phyloP scores from a whole-genome alignment of 2,888 invertebrate genomes.

The Callyntrura sp. region DNA sequence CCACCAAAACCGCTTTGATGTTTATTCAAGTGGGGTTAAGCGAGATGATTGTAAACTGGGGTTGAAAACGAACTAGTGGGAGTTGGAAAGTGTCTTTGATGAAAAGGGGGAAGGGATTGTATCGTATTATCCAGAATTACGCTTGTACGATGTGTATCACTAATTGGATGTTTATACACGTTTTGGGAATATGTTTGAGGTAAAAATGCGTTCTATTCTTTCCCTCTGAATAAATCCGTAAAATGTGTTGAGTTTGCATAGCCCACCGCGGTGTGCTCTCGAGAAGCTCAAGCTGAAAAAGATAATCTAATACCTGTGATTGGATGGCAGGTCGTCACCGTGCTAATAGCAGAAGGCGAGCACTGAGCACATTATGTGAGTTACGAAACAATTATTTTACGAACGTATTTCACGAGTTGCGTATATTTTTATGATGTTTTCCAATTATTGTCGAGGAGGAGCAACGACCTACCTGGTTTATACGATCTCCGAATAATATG shows the following conservation, averaged over 20 bases:
- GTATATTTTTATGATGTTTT: no score
- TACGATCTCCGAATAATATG: no score
- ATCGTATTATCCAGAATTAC: conserved; percentile 39
- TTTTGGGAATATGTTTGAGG: background rate
- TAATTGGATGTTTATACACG: conserved; percentile 56
- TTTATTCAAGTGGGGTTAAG: conserved; percentile 40
- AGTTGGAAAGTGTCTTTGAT: background rate
- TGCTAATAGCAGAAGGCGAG: no score
- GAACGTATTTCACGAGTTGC: no score
- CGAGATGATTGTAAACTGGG: conserved; percentile 13
- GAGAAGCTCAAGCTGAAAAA: background rate
- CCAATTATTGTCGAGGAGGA: no score
- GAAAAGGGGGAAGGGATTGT: background rate
- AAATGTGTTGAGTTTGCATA: no score
- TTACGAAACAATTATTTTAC: no score
- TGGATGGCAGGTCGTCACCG: background rate
- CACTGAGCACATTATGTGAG: no score
- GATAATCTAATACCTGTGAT: no score
- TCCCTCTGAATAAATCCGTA: background rate
- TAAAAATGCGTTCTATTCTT: background rate
- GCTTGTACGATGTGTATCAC: conserved; percentile 48
- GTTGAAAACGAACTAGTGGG: background rate
- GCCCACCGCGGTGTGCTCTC: background rate
- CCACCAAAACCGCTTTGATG: no score
- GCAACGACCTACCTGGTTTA: no score